Base-by-base conservation (phyloP, 2,888 invertebrate species). In the Polietes domitor region DNA sequence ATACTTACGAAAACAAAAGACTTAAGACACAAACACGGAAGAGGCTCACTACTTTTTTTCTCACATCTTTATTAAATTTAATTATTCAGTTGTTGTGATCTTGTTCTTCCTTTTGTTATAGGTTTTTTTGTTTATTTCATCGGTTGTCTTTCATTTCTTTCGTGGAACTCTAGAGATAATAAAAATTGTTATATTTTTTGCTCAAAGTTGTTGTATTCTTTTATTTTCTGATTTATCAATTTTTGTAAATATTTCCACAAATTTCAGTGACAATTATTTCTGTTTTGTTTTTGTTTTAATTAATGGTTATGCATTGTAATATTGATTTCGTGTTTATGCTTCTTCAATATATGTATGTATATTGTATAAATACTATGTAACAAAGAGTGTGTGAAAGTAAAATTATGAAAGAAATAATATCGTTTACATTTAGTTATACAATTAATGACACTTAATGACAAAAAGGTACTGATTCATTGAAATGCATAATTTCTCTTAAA, bases 21-120 rank as follows among this genome's bases (percentile, higher is more conserved):
- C 63, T 63, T 32, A 63, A 63, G 63, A 63, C 32, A 63, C 63
- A 32, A 63, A 63, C 63, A 58, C 24, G 6, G n/a, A n/a, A n/a
- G n/a, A n/a, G 15, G n/a, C 9, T 58, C 9, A 15, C 9, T 61
- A 61, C 68, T 41, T 41, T 65, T 77, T 71, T 72, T 1, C 74
- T 78, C 72, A 77, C 74, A 80, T 80, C 70, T 80, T 83, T 77
- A 55, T 79, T 79, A 50, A 68, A 76, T 74, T 77, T 65, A 80
- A 80, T 21, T 63, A 28, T 80, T 83, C 68, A 74, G 61, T 83
- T 83, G 76, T 73, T 78, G 58, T 47, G 4, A n/a, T 47, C 53
- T 68, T 72, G 12, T 32, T 55, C 3, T 53, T 37, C 1, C 58
- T 55, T 19, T 37, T 72, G 28, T 50, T 50, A 24, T 61, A 0